These are phyloP conservation scores for Sapayoa aenigma DNA, from an alignment of 2,113 vertebrate species.

Conservation along the genomic window DNA sequence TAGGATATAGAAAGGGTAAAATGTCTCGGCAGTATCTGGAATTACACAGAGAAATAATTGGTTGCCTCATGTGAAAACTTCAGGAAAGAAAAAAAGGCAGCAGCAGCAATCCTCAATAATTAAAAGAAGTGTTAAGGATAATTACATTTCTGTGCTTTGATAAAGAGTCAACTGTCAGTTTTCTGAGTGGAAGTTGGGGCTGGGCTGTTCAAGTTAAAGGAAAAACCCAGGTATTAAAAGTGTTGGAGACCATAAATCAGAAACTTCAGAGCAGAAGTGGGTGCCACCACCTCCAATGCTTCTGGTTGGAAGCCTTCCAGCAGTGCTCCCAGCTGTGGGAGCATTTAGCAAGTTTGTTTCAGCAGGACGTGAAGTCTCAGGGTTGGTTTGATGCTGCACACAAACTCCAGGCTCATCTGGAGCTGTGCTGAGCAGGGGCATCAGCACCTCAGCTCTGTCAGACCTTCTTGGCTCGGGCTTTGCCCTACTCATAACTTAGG, in stretches of 20 bases:
- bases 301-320: neutral
- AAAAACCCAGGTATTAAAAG: neutral
- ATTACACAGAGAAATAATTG: neutral
- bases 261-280: neutral
- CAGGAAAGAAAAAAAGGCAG: neutral
- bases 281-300: accelerated
- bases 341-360: neutral
- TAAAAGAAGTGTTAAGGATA: constrained; percentile 9
- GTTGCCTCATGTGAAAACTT: constrained; percentile 17
- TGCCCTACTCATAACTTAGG: neutral
- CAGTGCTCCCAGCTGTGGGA: neutral
- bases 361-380: neutral
- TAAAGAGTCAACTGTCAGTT: neutral
- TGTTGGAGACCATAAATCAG: neutral
- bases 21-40: neutral
- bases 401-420: neutral
- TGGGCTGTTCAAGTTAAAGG: neutral
- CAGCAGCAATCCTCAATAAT: constrained; percentile 20
- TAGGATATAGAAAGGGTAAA: neutral
- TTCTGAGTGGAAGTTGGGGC: neutral
- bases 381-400: neutral
- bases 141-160: constrained; percentile 19
- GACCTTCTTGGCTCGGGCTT: neutral
- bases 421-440: neutral
- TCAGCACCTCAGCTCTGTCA: neutral